phyloP scores from a whole-genome alignment of 2,888 invertebrate genomes.

The Chrysomela aeneicollis region DNA sequence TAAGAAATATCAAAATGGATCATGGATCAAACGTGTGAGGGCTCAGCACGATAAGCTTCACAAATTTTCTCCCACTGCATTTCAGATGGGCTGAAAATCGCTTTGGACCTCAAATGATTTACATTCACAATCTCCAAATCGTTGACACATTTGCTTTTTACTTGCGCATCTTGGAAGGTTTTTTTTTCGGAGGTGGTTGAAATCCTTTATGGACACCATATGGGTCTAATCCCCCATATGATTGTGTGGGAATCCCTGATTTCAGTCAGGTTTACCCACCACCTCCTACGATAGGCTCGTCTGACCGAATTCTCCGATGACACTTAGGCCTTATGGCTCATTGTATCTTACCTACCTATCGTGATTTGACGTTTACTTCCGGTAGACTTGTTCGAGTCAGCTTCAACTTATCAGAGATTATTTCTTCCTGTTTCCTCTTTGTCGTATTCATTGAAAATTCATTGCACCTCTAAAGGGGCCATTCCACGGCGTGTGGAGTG shows the following conservation, averaged over 20 bases:
- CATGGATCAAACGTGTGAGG: conserved; percentile 54
- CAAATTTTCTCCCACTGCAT: conserved; percentile 59
- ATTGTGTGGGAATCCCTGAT: too few species aligned
- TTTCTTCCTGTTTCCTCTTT: conserved; percentile 54
- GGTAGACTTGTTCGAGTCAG: conserved; percentile 16
- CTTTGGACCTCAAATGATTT: conserved; percentile 64
- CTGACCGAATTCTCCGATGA: too few species aligned
- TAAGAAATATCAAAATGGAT: too few species aligned
- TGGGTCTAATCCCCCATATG: too few species aligned
- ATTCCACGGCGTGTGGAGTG: too few species aligned
- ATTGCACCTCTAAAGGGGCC: conserved; percentile 55
- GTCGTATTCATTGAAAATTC: conserved; percentile 54
- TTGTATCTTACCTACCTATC: neutral
- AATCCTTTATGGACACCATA: too few species aligned
- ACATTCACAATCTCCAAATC: conserved; percentile 65
- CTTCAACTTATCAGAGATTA: conserved; percentile 51
- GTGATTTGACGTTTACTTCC: conserved; percentile 22
- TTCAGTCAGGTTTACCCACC: too few species aligned
- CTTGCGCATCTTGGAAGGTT: conserved; percentile 57
- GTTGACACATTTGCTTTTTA: conserved; percentile 47
- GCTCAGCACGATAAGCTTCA: conserved; percentile 53
- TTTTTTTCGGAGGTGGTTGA: too few species aligned
- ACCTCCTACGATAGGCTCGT: too few species aligned
- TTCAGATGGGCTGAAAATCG: conserved; percentile 66
- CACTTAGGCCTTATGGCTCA: too few species aligned